Percentiles rank a stretch among this genome's conserved stretches.
Conservation (phyloP, 1,140 invertebrate genomes). For the Luehdorfia chinensis region DNA sequence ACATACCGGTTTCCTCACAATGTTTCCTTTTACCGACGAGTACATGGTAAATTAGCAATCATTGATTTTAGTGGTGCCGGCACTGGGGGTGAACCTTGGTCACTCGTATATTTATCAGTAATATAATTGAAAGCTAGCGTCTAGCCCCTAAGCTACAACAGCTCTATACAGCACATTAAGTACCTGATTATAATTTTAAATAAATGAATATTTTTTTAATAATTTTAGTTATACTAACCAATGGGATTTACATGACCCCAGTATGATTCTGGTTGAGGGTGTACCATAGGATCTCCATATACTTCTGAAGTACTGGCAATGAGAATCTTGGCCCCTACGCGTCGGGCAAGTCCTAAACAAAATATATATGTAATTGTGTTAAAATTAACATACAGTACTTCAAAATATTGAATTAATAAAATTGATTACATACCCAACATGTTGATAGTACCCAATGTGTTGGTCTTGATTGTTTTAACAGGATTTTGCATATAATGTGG, state of each 20-base stretch:
- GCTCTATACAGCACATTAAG: too few relatives aligned
- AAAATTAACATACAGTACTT: background rate
- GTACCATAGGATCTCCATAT: slow-evolving; percentile 98
- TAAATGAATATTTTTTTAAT: too few relatives aligned
- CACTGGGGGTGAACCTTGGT: too few relatives aligned
- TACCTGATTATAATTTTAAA: too few relatives aligned
- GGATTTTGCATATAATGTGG: slow-evolving; percentile 99
- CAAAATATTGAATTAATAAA: slow-evolving; percentile 3
- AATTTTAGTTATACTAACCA: slow-evolving; percentile 77
- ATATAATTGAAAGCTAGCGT: too few relatives aligned
- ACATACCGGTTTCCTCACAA: too few relatives aligned
- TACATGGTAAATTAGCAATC: too few relatives aligned
- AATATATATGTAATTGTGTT: background rate
- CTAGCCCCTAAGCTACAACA: too few relatives aligned
- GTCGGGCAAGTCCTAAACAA: slow-evolving; percentile 88
- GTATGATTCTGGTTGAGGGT: slow-evolving; percentile 96
- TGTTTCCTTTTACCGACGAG: too few relatives aligned
- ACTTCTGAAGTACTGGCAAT: slow-evolving; percentile 99
- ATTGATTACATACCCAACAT: slow-evolving; percentile 87
- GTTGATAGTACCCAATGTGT: slow-evolving; percentile 99
- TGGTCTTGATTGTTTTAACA: slow-evolving; percentile 99
- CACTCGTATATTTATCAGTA: too few relatives aligned
- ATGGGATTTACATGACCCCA: slow-evolving; percentile 99
- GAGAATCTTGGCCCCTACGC: slow-evolving; percentile 95
- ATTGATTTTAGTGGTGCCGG: too few relatives aligned